Percentiles rank a stretch among this genome's conserved stretches.
Evolutionary conservation across 1,140 invertebrate genomes (phyloP).

Genomic region (Himalopsyche phryganea): DNA sequence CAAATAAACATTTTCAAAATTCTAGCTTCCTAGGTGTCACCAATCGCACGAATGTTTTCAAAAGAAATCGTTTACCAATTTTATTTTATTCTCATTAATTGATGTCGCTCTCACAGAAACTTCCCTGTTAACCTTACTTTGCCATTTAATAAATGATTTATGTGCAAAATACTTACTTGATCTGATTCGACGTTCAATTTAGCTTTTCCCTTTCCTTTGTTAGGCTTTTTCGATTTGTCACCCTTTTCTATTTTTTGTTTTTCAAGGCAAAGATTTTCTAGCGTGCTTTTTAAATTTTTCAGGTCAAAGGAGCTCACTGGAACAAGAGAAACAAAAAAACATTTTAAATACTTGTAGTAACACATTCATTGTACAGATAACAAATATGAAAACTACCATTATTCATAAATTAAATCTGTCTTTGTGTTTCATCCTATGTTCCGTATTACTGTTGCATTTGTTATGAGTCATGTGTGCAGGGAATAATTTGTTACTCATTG

Average conservation of each 20-base stretch:
- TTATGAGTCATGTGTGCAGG: too few species aligned
- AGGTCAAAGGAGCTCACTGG: constrained; percentile 68
- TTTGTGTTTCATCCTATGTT: too few species aligned
- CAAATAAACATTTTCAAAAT: too few species aligned
- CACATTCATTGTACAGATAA: too few species aligned
- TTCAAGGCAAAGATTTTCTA: constrained; percentile 77
- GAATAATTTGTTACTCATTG: too few species aligned
- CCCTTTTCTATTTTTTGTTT: constrained; percentile 78
- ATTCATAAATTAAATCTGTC: constrained; percentile 9
- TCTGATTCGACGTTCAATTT: constrained; percentile 73
- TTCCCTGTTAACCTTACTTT: too few species aligned
- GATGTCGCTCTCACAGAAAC: too few species aligned
- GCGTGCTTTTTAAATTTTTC: constrained; percentile 75
- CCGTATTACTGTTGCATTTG: too few species aligned
- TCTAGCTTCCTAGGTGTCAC: too few species aligned
- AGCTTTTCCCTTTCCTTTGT: constrained; percentile 75
- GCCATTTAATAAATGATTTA: neutral
- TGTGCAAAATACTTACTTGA: constrained; percentile 56
- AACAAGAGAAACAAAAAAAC: constrained; percentile 38
- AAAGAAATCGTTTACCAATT: too few species aligned
- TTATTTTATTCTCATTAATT: too few species aligned
- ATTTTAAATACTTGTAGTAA: constrained; percentile 19
- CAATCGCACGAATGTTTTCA: too few species aligned
- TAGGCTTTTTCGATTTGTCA: constrained; percentile 67
- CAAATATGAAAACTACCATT: constrained; percentile 12